Evolutionary conservation across 2,888 invertebrate species (phyloP).

Genomic region (Ametastegia equiseti): DNA sequence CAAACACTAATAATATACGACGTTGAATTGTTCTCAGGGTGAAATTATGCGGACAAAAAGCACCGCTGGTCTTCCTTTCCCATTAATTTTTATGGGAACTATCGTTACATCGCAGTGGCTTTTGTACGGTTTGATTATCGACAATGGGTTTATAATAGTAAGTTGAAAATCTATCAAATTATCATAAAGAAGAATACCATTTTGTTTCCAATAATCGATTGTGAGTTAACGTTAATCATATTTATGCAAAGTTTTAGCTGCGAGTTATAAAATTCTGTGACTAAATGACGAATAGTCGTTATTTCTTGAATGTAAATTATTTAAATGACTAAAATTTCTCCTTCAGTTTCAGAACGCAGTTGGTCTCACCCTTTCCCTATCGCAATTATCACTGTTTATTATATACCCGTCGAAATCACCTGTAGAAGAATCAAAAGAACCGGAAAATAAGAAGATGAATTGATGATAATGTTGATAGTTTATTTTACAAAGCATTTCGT

Average conservation of each 20-base stretch:
- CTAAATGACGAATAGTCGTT: too few species aligned
- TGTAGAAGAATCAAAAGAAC: slow-evolving; percentile 49
- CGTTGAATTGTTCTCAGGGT: slow-evolving; percentile 77
- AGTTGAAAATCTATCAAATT: slow-evolving; percentile 70
- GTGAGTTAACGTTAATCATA: too few species aligned
- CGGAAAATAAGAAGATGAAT: slow-evolving; percentile 38
- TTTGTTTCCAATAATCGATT: slow-evolving; percentile 16
- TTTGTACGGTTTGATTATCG: slow-evolving; percentile 87
- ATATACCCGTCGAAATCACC: slow-evolving; percentile 81
- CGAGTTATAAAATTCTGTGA: too few species aligned
- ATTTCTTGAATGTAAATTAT: slow-evolving; percentile 49
- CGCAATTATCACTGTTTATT: slow-evolving; percentile 84
- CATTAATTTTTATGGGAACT: slow-evolving; percentile 89
- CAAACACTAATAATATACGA: too few species aligned
- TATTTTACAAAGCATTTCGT: not conserved
- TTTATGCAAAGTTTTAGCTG: too few species aligned
- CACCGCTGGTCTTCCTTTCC: slow-evolving; percentile 92
- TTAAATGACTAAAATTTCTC: slow-evolving; percentile 54
- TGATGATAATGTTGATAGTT: not conserved
- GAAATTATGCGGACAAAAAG: slow-evolving; percentile 89
- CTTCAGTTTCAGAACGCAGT: slow-evolving; percentile 86
- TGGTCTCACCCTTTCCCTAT: slow-evolving; percentile 79
- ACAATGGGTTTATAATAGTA: slow-evolving; percentile 87
- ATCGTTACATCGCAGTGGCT: slow-evolving; percentile 89
- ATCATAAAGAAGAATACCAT: not conserved